These are phyloP conservation scores for Ditula angustiorana DNA, from an alignment of 2,888 invertebrate genomes.

Conservation along the genomic window DNA sequence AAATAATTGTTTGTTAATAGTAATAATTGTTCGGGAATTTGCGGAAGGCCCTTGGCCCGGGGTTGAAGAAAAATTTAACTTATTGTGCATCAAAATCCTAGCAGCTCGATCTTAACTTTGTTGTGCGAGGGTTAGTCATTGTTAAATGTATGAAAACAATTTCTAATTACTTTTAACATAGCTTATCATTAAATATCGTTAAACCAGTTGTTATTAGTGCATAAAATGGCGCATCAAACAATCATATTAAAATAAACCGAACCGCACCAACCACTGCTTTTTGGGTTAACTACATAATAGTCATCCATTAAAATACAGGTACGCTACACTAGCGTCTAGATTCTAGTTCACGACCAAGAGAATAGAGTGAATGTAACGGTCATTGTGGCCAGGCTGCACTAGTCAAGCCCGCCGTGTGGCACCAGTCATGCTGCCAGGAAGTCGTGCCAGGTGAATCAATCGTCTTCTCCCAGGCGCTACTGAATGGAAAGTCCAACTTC, in stretches of 20 bases:
- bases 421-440: slow-evolving; percentile 48
- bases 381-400: slow-evolving; percentile 46
- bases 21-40: no score
- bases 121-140: not conserved
- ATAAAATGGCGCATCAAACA: no score
- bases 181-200: not conserved
- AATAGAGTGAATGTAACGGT: slow-evolving; percentile 56
- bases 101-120: no score
- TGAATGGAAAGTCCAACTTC: not conserved
- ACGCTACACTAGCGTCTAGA: slow-evolving; percentile 12
- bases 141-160: not conserved
- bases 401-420: slow-evolving; percentile 49
- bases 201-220: not conserved
- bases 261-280: no score
- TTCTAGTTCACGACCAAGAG: slow-evolving; percentile 34
- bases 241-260: no score
- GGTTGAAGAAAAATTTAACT: no score
- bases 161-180: not conserved
- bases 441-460: slow-evolving; percentile 56
- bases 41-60: no score
- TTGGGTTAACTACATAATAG: no score
- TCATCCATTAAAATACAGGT: not conserved
- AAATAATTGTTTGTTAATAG: no score
- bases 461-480: slow-evolving; percentile 52
- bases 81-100: no score